Evolutionary conservation across 2,113 vertebrate genomes (phyloP).

Genomic region (Podilymbus podiceps): DNA sequence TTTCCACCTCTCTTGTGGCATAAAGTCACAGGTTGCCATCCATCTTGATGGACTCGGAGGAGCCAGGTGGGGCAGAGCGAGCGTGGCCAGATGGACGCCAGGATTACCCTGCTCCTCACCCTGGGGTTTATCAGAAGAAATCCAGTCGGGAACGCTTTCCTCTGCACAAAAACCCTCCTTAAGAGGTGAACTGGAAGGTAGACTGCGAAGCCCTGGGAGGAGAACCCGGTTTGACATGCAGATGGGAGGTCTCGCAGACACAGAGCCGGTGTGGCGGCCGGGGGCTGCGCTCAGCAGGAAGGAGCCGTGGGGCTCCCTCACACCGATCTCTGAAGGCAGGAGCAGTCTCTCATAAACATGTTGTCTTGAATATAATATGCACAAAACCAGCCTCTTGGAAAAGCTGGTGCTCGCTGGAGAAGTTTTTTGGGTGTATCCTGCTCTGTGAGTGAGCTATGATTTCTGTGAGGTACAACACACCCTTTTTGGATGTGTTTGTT

Average conservation of each 20-base stretch:
- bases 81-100: not conserved
- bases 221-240: not conserved
- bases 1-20: not conserved
- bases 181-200: not conserved
- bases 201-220: not conserved
- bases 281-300: not conserved
- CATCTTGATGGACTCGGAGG: fast-evolving
- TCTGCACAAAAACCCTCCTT: not conserved
- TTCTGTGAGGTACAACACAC: slow-evolving; percentile 22
- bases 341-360: not conserved
- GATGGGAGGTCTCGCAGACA: not conserved
- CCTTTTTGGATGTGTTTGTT: slow-evolving; percentile 35
- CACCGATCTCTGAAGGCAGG: not conserved
- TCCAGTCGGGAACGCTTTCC: not conserved
- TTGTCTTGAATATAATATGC: not conserved
- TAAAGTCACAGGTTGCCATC: not conserved
- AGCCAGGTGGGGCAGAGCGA: not conserved
- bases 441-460: not conserved
- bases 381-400: not conserved
- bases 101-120: not conserved
- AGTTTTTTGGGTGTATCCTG: slow-evolving; percentile 11
- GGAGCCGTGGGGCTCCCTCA: not conserved
- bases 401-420: not conserved
- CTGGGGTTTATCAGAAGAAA: not conserved
- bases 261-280: not conserved